A percentile compares a stretch with the other conserved stretches of the same genome.
These are phyloP conservation scores for Zoanthus sansibaricus DNA, from an alignment of 92 coral and sea anemone genomes.

Conservation along the genomic window DNA sequence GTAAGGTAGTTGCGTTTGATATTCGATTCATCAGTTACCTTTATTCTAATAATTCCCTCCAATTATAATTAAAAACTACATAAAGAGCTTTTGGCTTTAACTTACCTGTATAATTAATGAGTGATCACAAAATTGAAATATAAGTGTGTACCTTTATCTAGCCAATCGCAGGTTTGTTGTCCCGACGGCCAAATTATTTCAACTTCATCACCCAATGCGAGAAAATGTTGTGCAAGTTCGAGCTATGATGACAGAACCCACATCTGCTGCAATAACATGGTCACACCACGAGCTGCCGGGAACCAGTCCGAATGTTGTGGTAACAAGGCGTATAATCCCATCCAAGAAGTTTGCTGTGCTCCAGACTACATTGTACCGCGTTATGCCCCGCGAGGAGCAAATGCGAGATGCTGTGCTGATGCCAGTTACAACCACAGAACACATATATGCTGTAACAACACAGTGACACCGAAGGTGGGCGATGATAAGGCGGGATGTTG, in stretches of 20 bases:
- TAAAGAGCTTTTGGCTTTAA: too few relatives aligned
- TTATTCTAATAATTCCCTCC: too few relatives aligned
- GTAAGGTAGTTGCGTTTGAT: too few relatives aligned
- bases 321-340: background rate
- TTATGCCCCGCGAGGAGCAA: conserved; percentile 43
- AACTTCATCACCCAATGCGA: background rate
- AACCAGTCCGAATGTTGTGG: conserved; percentile 55
- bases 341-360: conserved; percentile 47
- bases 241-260: conserved; percentile 53
- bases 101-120: too few relatives aligned
- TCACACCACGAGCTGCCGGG: conserved; percentile 33
- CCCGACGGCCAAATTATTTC: conserved; percentile 18
- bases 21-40: background rate
- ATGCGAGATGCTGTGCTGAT: conserved; percentile 52
- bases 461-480: conserved; percentile 40
- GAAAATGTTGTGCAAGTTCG: conserved; percentile 46
- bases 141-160: background rate
- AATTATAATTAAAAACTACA: background rate
- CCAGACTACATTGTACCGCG: conserved; percentile 50
- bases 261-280: conserved; percentile 39
- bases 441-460: conserved; percentile 49
- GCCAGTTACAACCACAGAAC: conserved; percentile 43
- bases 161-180: conserved; percentile 50
- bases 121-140: background rate
- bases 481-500: conserved; percentile 48